These are phyloP conservation scores for Gadus chalcogrammus DNA, from an alignment of 2,113 vertebrate genomes.

Conservation along the genomic window DNA sequence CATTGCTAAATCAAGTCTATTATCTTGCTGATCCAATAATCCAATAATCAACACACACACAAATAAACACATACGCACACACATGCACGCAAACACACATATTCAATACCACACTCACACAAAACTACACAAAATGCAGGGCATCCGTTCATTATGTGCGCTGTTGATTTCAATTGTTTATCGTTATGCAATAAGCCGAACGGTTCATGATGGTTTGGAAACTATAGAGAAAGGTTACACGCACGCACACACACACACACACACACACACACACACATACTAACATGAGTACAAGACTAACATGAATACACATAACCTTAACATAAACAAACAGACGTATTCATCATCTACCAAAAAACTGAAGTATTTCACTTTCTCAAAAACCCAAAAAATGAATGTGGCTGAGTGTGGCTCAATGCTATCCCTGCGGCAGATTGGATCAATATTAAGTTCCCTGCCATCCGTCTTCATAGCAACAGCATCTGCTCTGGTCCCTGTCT, in stretches of 20 bases:
- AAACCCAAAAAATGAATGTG: no score
- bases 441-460: conserved; percentile 26
- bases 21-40: no score
- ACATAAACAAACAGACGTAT: neutral
- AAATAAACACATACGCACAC: no score
- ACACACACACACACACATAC: neutral
- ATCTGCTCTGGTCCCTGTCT: conserved; percentile 56
- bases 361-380: neutral
- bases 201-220: no score
- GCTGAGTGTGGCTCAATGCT: conserved; percentile 1
- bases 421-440: conserved; percentile 8
- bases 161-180: no score
- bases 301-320: neutral
- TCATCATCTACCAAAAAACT: neutral
- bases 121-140: no score
- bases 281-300: neutral
- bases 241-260: neutral
- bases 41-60: no score
- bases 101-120: no score
- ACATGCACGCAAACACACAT: no score
- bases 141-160: no score
- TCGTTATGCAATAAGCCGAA: no score
- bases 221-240: neutral
- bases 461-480: conserved; percentile 56
- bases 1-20: no score